Percentiles rank a stretch among this genome's conserved stretches.
Conservation (phyloP, 2,797 vertebrate genomes). For the Etheostoma nigrum region DNA sequence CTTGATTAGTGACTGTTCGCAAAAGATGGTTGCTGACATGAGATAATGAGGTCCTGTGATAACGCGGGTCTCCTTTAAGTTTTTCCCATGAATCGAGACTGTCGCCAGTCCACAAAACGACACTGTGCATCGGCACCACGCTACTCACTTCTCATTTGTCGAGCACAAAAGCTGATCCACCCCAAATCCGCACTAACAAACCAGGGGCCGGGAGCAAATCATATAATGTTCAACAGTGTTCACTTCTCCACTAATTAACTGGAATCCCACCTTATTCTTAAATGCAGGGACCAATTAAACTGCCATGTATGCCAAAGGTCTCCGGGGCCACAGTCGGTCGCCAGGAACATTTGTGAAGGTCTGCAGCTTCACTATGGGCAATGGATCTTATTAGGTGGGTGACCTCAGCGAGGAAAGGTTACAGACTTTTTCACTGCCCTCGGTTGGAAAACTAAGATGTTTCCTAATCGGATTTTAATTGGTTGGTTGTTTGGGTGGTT, state of each 20-base stretch:
- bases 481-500: conserved; percentile 73
- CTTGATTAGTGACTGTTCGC: conserved; percentile 86
- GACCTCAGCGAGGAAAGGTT: conserved; percentile 80
- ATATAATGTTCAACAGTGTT: conserved; percentile 92
- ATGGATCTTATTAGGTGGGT: conserved; percentile 94
- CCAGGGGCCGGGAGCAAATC: conserved; percentile 86
- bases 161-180: conserved; percentile 94
- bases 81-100: conserved; percentile 91
- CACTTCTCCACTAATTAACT: conserved; percentile 97
- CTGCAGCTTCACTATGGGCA: conserved; percentile 86
- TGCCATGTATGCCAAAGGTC: conserved; percentile 91
- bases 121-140: conserved; percentile 91
- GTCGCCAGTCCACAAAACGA: conserved; percentile 91
- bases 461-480: conserved; percentile 91
- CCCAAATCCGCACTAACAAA: conserved; percentile 93
- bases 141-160: conserved; percentile 95
- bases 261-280: conserved; percentile 90
- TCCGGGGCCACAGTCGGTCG: conserved; percentile 86
- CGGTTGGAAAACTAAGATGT: conserved; percentile 81
- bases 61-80: conserved; percentile 87
- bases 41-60: conserved; percentile 92
- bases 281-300: conserved; percentile 94
- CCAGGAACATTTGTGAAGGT: conserved; percentile 91
- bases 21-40: conserved; percentile 89
- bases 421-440: conserved; percentile 82